phyloP scores from a whole-genome alignment of 2,888 invertebrate species.

The Lycaena phlaeas region DNA sequence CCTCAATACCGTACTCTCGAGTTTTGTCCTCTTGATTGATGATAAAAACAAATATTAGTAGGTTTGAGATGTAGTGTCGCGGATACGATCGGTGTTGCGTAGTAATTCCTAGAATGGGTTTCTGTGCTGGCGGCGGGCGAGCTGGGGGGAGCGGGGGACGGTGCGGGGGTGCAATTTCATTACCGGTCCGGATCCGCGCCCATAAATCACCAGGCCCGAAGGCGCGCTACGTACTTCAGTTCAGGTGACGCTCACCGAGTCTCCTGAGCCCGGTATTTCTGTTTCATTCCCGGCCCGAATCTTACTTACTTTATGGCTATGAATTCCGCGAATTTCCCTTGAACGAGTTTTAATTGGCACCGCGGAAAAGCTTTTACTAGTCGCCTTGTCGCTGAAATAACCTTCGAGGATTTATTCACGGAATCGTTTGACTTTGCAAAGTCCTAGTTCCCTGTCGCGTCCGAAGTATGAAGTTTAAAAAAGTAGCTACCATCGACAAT shows the following conservation, averaged over 20 bases:
- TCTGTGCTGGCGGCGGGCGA: slow-evolving; percentile 30
- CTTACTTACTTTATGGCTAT: slow-evolving; percentile 64
- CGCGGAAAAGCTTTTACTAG: slow-evolving; percentile 41
- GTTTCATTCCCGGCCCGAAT: slow-evolving; percentile 53
- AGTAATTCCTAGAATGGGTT: slow-evolving; percentile 71
- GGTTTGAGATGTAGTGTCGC: slow-evolving; percentile 31
- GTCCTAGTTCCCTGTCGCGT: slow-evolving; percentile 23
- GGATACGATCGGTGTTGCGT: slow-evolving; percentile 62
- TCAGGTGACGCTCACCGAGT: slow-evolving; percentile 70
- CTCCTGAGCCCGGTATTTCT: slow-evolving; percentile 60
- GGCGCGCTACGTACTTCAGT: slow-evolving; percentile 64
- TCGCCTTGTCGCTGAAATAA: slow-evolving; percentile 32
- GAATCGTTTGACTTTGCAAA: slow-evolving; percentile 15
- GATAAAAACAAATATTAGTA: slow-evolving; percentile 46
- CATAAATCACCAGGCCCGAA: slow-evolving; percentile 74
- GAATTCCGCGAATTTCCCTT: slow-evolving; percentile 51
- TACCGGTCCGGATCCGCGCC: slow-evolving; percentile 71
- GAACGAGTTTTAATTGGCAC: slow-evolving; percentile 56
- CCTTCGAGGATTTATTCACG: slow-evolving; percentile 24
- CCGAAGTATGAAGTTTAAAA: slow-evolving; percentile 42
- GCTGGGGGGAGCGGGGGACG: slow-evolving; percentile 36
- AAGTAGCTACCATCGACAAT: slow-evolving; percentile 54
- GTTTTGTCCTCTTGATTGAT: slow-evolving; percentile 30
- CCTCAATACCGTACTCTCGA: slow-evolving; percentile 20
- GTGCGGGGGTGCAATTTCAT: slow-evolving; percentile 71